A percentile compares a stretch with the other conserved stretches of the same genome.
phyloP scores from a whole-genome alignment of 2,113 vertebrate species.

The Tupaia chinensis region DNA sequence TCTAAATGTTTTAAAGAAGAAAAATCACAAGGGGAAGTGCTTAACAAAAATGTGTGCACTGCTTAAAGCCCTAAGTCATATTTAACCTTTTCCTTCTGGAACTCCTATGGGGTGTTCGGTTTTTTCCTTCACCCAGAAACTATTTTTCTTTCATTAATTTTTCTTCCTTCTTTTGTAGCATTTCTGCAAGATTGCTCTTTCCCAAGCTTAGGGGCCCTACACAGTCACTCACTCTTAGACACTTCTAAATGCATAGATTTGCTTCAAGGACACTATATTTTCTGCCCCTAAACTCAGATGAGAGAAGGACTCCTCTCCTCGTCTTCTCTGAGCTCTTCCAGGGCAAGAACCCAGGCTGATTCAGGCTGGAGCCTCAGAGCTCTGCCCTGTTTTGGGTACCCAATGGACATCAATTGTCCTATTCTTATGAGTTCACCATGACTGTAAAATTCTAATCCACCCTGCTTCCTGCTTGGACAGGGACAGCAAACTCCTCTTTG shows the following conservation, averaged over 20 bases:
- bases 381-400: rapidly evolving
- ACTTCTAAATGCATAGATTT: background rate
- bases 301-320: too few relatives aligned
- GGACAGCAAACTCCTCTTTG: background rate
- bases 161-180: background rate
- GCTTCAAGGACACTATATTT: background rate
- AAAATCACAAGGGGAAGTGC: background rate
- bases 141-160: background rate
- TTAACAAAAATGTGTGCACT: background rate
- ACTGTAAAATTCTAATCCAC: background rate
- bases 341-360: background rate
- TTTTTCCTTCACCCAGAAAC: background rate
- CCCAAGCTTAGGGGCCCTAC: background rate
- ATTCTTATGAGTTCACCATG: background rate
- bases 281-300: background rate
- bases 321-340: background rate
- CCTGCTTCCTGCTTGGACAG: background rate
- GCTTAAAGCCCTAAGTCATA: slow-evolving; percentile 1
- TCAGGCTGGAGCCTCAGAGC: background rate
- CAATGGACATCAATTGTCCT: background rate
- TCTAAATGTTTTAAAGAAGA: slow-evolving; percentile 51
- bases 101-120: background rate
- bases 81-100: slow-evolving; percentile 15
- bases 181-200: background rate
- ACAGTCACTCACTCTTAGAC: background rate